phyloP scores from a whole-genome alignment of 2,888 invertebrate species.

The Rotaria magnacalcarata region DNA sequence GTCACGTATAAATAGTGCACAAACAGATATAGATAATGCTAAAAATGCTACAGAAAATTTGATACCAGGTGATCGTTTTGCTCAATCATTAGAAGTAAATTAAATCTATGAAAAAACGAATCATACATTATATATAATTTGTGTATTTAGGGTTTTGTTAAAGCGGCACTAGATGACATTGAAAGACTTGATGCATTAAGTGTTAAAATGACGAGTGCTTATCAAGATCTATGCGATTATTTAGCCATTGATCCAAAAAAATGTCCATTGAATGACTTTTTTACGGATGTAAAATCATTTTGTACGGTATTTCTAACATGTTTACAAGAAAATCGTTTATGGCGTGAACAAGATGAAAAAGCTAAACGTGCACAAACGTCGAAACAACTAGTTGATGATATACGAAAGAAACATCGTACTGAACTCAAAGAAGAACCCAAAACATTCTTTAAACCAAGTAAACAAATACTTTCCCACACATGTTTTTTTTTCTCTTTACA shows the following conservation, averaged over 20 bases:
- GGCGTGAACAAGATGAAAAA: slow-evolving; percentile 78
- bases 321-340: slow-evolving; percentile 74
- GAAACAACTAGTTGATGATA: slow-evolving; percentile 12
- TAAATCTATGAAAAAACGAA: slow-evolving; percentile 32
- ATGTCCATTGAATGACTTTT: slow-evolving; percentile 90
- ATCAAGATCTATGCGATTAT: slow-evolving; percentile 78
- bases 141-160: slow-evolving; percentile 67
- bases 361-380: slow-evolving; percentile 72
- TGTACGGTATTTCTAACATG: slow-evolving; percentile 82
- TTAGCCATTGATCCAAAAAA: slow-evolving; percentile 86
- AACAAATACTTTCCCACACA: not conserved
- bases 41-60: slow-evolving; percentile 75
- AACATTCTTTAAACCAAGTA: slow-evolving; percentile 10
- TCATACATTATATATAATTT: slow-evolving; percentile 50
- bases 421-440: not conserved
- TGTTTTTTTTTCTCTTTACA: not conserved
- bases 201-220: slow-evolving; percentile 81
- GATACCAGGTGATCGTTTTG: slow-evolving; percentile 72
- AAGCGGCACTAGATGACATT: slow-evolving; percentile 77
- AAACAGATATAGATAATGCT: slow-evolving; percentile 69
- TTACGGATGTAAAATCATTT: slow-evolving; percentile 86
- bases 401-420: not conserved
- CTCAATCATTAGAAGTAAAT: slow-evolving; percentile 80
- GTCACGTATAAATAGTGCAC: slow-evolving; percentile 76
- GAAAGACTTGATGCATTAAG: slow-evolving; percentile 86